These are phyloP conservation scores for Perccottus glenii DNA, from an alignment of 2,113 vertebrate species.

Conservation along the genomic window DNA sequence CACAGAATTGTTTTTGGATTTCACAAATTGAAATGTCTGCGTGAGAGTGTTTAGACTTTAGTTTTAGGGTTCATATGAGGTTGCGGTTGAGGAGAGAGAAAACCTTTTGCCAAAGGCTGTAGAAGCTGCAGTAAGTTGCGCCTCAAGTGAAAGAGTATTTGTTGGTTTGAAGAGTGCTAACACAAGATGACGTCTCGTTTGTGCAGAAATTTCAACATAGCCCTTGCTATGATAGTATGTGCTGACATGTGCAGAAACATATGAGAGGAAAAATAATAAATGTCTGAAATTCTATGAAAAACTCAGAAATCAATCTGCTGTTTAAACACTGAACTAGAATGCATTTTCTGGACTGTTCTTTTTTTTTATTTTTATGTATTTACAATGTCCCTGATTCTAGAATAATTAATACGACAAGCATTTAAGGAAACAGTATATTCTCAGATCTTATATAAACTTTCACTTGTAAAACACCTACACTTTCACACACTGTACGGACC, in stretches of 20 bases:
- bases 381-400: background rate
- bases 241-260: background rate
- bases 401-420: background rate
- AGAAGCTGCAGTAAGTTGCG: background rate
- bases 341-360: too few species aligned
- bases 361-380: too few species aligned
- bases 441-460: background rate
- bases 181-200: conserved; percentile 34
- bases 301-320: background rate
- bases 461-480: background rate
- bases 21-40: background rate
- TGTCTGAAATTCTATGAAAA: background rate
- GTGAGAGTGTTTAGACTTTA: background rate
- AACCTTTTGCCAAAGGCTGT: background rate
- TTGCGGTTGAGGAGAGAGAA: background rate
- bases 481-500: background rate
- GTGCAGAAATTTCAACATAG: conserved; percentile 38
- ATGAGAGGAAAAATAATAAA: background rate
- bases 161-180: conserved; percentile 16
- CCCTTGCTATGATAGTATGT: background rate
- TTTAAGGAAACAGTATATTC: background rate
- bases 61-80: background rate
- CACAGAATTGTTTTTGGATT: background rate
- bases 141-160: background rate
- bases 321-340: too few species aligned